A percentile compares a stretch with the other conserved stretches of the same genome.
phyloP scores from a whole-genome alignment of 2,113 vertebrate species.

The Calidris pygmaea region DNA sequence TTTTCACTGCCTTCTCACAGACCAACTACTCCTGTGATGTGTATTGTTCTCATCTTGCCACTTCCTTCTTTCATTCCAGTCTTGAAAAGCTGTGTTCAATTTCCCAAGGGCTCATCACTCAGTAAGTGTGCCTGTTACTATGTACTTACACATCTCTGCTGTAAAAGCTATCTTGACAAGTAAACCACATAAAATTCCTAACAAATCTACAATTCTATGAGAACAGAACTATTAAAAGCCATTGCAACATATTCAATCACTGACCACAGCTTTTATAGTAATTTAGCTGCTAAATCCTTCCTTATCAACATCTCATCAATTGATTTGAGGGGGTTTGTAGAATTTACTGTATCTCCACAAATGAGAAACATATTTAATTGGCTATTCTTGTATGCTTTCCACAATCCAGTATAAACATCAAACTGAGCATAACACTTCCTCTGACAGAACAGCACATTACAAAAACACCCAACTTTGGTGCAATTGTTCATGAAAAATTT shows the following conservation, averaged over 20 bases:
- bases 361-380: neutral
- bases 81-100: neutral
- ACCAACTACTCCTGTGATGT: neutral
- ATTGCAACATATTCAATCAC: neutral
- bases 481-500: neutral
- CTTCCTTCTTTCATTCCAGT: neutral
- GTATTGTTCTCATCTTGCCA: neutral
- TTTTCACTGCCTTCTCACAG: neutral
- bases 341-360: neutral
- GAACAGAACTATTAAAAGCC: neutral
- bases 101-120: slow-evolving; percentile 20
- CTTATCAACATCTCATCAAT: neutral
- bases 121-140: neutral
- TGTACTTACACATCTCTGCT: neutral
- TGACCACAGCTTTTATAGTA: neutral
- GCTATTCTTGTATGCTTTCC: neutral
- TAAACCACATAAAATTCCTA: neutral
- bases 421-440: neutral
- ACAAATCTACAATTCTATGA: neutral
- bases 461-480: neutral
- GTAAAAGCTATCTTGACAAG: neutral
- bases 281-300: neutral
- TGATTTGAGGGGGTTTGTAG: neutral
- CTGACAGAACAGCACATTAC: neutral
- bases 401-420: neutral